A percentile compares a stretch with the other conserved stretches of the same genome.
Conservation (phyloP, 2,797 vertebrate species). For the Betta splendens region DNA sequence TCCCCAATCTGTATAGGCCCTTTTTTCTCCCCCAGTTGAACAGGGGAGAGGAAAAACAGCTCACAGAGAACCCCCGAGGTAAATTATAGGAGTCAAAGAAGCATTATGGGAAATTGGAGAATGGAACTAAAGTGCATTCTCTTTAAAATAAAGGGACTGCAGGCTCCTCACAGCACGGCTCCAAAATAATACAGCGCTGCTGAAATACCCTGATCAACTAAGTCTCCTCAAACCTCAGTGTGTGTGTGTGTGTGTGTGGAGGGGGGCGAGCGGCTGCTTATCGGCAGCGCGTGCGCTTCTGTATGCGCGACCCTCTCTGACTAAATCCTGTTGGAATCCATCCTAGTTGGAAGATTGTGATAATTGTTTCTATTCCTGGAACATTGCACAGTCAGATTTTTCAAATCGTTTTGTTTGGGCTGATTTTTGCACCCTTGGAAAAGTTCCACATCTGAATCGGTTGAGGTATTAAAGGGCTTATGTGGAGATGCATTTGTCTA, state of each 20-base stretch:
- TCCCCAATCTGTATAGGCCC: constrained; percentile 12
- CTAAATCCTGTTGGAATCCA: constrained; percentile 59
- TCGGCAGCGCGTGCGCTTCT: constrained; percentile 12
- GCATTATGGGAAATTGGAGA: constrained; percentile 22
- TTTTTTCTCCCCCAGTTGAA: neutral
- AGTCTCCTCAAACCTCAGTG: constrained; percentile 48
- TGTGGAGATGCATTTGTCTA: constrained; percentile 32
- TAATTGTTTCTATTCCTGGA: constrained; percentile 63
- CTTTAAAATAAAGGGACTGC: constrained; percentile 49
- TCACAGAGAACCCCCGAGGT: constrained; percentile 39
- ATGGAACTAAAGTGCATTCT: constrained; percentile 43
- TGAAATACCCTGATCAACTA: constrained; percentile 44
- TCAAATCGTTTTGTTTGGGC: constrained; percentile 27
- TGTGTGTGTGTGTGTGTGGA: constrained; percentile 12
- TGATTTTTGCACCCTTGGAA: constrained; percentile 29
- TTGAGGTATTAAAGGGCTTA: constrained; percentile 37
- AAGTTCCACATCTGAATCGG: constrained; percentile 26
- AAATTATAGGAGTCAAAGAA: constrained; percentile 13
- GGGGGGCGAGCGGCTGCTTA: constrained; percentile 9
- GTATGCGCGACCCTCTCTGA: constrained; percentile 35
- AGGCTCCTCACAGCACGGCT: constrained; percentile 49
- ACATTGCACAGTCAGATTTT: constrained; percentile 37
- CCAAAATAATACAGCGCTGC: constrained; percentile 47
- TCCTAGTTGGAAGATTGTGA: constrained; percentile 60
- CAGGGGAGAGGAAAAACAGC: constrained; percentile 6